Base-by-base conservation (phyloP, 2,113 vertebrate species). In the Australoheros scitulus region DNA sequence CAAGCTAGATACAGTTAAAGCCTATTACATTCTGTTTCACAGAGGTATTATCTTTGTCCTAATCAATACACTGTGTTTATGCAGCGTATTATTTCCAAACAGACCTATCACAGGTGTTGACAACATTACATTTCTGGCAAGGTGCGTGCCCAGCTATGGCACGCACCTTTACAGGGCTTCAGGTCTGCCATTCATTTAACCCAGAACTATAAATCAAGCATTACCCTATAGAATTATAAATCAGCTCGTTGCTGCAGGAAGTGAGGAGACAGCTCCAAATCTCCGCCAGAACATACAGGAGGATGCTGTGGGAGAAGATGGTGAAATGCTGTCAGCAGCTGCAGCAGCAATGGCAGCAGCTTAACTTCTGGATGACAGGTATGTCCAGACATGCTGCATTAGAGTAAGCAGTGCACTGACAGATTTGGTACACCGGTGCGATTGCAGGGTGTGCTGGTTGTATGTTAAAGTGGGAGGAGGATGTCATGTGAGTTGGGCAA, bases 401-500 rank as follows among this genome's bases (percentile, higher is more conserved):
- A 29, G 24, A 77, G 47, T 76, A 14, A 76, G 22, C 20, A 20
- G 17, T 36, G 18, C 8, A 10, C 58, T 55, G 60, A 32, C 29
- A 55, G 29, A 50, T 63, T 78, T 61, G 58, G n/a, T 41, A 8
- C 58, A 76, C 8, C 56, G 52, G 9, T 52, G 18, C 26, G 24
- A 11, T 34, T 61, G 52, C 0, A 9, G 1, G 0, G 0, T 57
- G 52, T 24, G 52, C 38, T 57, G 3, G 72, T 57, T 58, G 22
- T 58, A 36, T 38, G 72, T 76, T 76, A 57, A 57, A 76, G 32
- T 76, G 52, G 34, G 14, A 18, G n/a, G 72, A 76, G 52, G 32
- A 6, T 34, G 76, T 22, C 76, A 22, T 22, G 76, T 72, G 47
- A 72, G 11, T 5, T 0, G 18, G 38, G 41, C 41, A 47, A 58